These are phyloP conservation scores for Solenodon paradoxus DNA, from an alignment of 2,113 vertebrate species.

Conservation along the genomic window DNA sequence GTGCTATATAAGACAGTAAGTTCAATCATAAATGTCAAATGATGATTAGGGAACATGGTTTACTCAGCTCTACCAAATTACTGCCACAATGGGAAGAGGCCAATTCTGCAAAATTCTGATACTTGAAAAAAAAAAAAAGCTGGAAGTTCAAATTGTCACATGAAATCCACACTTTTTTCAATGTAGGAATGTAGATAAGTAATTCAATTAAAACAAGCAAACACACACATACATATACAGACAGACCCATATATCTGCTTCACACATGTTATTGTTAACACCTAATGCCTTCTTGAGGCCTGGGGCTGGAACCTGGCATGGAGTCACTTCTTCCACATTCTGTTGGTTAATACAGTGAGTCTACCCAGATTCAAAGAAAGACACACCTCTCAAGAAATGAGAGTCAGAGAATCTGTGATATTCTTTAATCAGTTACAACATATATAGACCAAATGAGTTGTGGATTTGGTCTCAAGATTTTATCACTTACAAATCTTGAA, in stretches of 20 bases:
- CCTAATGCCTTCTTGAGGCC: neutral
- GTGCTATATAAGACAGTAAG: neutral
- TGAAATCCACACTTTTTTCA: neutral
- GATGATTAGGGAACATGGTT: neutral
- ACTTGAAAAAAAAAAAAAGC: neutral
- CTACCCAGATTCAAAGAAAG: neutral
- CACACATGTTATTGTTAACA: neutral
- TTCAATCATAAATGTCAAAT: neutral
- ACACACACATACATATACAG: too few species aligned
- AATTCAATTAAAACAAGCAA: neutral
- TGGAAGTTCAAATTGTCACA: neutral
- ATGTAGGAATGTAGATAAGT: neutral
- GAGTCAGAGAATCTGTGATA: neutral
- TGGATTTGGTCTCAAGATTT: neutral
- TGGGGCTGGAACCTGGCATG: neutral
- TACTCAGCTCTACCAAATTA: neutral
- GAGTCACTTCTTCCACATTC: neutral
- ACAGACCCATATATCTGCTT: too few species aligned
- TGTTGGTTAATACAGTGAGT: neutral
- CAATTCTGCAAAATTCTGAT: neutral
- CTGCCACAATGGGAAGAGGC: neutral
- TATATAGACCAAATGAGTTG: neutral
- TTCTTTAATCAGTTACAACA: neutral
- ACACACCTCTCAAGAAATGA: neutral
- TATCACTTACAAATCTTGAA: neutral